phyloP scores from a whole-genome alignment of 2,113 vertebrate genomes.

The Mugil cephalus region DNA sequence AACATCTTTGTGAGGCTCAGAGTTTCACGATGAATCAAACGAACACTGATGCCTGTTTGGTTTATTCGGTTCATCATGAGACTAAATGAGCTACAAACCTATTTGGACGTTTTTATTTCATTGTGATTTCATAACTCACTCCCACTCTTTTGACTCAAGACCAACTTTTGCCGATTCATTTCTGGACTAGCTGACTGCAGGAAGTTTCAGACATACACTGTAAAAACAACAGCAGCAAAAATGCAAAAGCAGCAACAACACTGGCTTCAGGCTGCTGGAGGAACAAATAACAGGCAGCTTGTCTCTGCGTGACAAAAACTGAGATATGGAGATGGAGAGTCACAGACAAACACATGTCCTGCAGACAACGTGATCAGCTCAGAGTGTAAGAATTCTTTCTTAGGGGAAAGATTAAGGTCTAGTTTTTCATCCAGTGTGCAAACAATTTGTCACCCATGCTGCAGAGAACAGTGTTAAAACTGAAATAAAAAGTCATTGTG shows the following conservation, averaged over 20 bases:
- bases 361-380: background rate
- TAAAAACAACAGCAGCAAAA: slow-evolving; percentile 23
- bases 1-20: background rate
- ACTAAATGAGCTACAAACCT: slow-evolving; percentile 6
- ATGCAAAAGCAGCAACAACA: slow-evolving; percentile 4
- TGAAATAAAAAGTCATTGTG: too few species aligned
- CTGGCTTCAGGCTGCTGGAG: slow-evolving; percentile 9
- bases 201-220: slow-evolving; percentile 18
- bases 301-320: background rate
- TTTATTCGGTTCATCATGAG: slow-evolving; percentile 2
- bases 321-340: background rate
- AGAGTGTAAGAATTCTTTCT: background rate
- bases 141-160: background rate
- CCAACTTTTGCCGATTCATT: slow-evolving; percentile 5
- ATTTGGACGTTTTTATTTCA: slow-evolving; percentile 18
- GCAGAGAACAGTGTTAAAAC: too few species aligned
- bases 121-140: slow-evolving; percentile 1
- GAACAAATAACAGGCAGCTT: background rate
- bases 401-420: background rate
- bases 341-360: background rate
- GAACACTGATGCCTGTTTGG: background rate
- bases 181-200: background rate
- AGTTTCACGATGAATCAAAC: background rate
- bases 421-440: too few species aligned
- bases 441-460: too few species aligned